Evolutionary conservation across 64 coral and sea anemone species (phyloP), one percentile per base, ranked within the genome.

Genomic region (Orbicella faveolata): DNA sequence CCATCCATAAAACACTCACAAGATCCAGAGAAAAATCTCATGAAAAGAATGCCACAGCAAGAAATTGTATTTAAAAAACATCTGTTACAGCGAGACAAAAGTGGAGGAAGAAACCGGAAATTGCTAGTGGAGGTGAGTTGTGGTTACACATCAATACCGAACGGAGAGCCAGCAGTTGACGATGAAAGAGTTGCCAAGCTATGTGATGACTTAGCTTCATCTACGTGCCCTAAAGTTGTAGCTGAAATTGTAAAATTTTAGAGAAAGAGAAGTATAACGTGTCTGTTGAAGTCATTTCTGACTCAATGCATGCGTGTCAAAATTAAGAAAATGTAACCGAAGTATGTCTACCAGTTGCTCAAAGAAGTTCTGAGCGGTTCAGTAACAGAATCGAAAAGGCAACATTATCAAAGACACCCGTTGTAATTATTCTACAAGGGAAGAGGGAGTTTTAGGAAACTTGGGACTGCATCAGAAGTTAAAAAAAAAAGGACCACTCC

Each of bases 41-140:
- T 30, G 30, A 30, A 30, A 30, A 30, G 30, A 30, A 30, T 30
- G 30, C 30, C 30, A 30, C 30, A 30, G 30, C 30, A 30, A 30
- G 30, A 93, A 57, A 89, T 93, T 82, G 21, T 79, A 75, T 90
- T 90, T 76, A 39, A 90, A 70, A 90, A 90, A 74, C 89, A 90
- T 64, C 69, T 90, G 70, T 36, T 90, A 57, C 25, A 68, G 61
- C 77, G 77, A 90, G 88, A 90, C 69, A 53, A 53, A 53, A 33
- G 70, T 79, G 21, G 66, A 81, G 63, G 88, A 53, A 90, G 88
- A 77, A 90, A 90, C 66, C 75, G 77, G 67, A 90, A 90, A 81
- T 55, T 81, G 52, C 88, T 77, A 81, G 64, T 72, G 33, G 88
- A 90, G 26, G 53, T 90, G 61, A 63, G 88, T 41, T 26, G 75